These are phyloP conservation scores for Andricus grossulariae DNA, from an alignment of 1,140 invertebrate species.

Conservation along the genomic window DNA sequence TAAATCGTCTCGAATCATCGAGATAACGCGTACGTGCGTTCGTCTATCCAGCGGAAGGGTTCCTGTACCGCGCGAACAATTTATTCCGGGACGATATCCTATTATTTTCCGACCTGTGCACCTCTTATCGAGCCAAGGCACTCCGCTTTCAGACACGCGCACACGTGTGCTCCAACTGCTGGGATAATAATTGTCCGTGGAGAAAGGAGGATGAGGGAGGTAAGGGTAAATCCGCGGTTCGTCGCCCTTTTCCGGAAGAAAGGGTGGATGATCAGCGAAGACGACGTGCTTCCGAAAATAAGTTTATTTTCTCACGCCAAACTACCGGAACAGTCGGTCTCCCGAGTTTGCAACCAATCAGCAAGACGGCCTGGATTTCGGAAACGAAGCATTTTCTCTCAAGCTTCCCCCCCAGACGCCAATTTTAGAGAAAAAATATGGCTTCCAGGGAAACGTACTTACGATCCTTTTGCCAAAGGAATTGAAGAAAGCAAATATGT, in stretches of 20 bases:
- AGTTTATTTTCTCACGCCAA: conserved; percentile 7
- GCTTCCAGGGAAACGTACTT: background rate
- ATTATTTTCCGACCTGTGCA: conserved; percentile 31
- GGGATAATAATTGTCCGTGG: conserved; percentile 23
- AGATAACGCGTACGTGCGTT: conserved; percentile 28
- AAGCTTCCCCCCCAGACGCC: conserved; percentile 19
- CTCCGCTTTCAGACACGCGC: conserved; percentile 17
- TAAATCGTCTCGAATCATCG: conserved; percentile 30
- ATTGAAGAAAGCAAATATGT: too few relatives aligned
- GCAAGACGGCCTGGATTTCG: background rate
- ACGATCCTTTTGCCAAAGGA: background rate
- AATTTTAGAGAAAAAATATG: conserved; percentile 44
- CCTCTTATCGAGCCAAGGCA: conserved; percentile 30
- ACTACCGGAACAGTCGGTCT: conserved; percentile 7
- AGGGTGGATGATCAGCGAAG: conserved; percentile 38
- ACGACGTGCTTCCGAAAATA: conserved; percentile 9
- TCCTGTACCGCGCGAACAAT: conserved; percentile 21
- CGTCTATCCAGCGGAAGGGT: conserved; percentile 22
- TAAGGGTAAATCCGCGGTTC: background rate
- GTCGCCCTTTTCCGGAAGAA: conserved; percentile 30
- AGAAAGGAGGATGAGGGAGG: background rate
- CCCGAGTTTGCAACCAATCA: background rate
- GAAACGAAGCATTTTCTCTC: background rate
- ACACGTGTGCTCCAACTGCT: background rate
- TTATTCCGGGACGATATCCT: conserved; percentile 31